Evolutionary conservation across 2,888 invertebrate genomes (phyloP), one percentile per base, ranked within the genome.

Genomic region (Octodonta nipae): DNA sequence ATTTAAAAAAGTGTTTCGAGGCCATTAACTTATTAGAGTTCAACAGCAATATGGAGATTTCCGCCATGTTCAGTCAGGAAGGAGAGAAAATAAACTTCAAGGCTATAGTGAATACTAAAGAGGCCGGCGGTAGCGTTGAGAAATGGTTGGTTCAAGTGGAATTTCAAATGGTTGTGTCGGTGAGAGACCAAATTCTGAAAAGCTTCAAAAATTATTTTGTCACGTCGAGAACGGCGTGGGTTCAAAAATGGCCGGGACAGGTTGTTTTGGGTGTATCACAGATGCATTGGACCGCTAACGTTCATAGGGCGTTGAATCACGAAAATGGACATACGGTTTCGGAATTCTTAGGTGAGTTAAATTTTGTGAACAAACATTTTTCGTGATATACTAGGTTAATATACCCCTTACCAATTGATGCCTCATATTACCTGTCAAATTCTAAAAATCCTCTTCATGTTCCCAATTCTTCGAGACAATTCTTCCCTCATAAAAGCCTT

Each of bases 1-100:
- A 87, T 65, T 63, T 88, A 33, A 80, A 81, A 54, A 87, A 87
- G 63, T 86, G 85, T 59, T 88, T 88, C 56, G 86, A 87, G 63
- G 87, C 83, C 28, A 86, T 88, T 34, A 73, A 75, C 38, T 74
- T 70, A 50, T 64, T 88, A 10, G 68, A 73, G 31, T 85, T 87
- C 55, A 80, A 82, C 47, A 58, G 66, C 4, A 68, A 74, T 24
- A 63, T 78, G 38, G 77, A 82, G 55, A 85, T 88, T 50, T 70
- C 69, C 34, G 71, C 78, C 5, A 81, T 88, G 78, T 70, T 74
- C 51, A 83, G 84, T 43, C 75, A 76, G 62, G 75, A 80, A 64
- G 69, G 71, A n/a, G 87, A 88, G 62, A 70, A 73, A 56, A 33
- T 81, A 14, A 76, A 73, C 20, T 44, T 49, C 26, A 44, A 35